phyloP scores from a whole-genome alignment of 2,113 vertebrate genomes.

The Lates calcarifer region DNA sequence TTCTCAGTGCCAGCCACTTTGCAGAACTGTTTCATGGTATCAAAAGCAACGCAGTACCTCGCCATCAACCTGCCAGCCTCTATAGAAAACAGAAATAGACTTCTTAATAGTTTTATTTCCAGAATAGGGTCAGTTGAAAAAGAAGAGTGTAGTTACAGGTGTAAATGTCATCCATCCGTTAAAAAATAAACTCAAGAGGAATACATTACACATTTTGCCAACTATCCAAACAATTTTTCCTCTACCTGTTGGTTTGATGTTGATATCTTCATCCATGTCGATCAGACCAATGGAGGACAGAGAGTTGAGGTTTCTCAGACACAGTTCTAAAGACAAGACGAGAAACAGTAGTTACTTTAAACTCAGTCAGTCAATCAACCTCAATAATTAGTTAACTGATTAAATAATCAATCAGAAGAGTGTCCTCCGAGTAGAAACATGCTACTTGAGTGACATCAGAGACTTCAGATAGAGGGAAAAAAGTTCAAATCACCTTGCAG shows the following conservation, averaged over 20 bases:
- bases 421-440: not conserved
- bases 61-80: slow-evolving; percentile 95
- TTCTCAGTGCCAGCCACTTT: slow-evolving; percentile 89
- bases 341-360: not conserved
- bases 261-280: slow-evolving; percentile 92
- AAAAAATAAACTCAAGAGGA: not conserved
- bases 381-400: too few relatives aligned
- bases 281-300: slow-evolving; percentile 93
- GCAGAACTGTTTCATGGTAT: slow-evolving; percentile 94
- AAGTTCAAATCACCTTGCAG: slow-evolving; percentile 91
- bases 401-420: not conserved
- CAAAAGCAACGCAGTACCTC: slow-evolving; percentile 94
- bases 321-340: slow-evolving; percentile 87
- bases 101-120: not conserved
- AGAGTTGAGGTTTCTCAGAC: slow-evolving; percentile 94
- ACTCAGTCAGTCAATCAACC: not conserved
- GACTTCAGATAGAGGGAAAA: not conserved
- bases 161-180: not conserved
- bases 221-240: not conserved
- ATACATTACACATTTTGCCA: not conserved
- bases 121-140: not conserved
- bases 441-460: not conserved
- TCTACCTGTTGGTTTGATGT: slow-evolving; percentile 96
- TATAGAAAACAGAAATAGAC: slow-evolving; percentile 70
- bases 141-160: not conserved